Base-by-base conservation (phyloP, 2,113 vertebrate species). In the Bubo blakistoni region DNA sequence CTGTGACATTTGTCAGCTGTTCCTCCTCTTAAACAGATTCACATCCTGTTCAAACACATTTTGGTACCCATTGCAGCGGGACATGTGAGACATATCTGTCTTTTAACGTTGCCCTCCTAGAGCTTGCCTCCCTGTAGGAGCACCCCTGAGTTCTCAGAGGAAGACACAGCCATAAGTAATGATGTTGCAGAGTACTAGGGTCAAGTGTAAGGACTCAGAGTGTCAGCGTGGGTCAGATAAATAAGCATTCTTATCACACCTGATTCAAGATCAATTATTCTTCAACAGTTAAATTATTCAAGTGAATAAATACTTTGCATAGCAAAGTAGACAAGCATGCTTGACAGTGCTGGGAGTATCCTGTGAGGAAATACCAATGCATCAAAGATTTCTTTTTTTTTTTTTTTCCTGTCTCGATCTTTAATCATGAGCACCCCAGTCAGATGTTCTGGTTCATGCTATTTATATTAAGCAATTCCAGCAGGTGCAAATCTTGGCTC, bases 401-500 rank as follows among this genome's bases (percentile, higher is more conserved):
- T 8, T 32, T 70, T 59, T 55, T 36, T 6, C 9, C 13, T 61
- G 18, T 40, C 67, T 55, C 61, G 7, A 22, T 89, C 65, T 81
- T 81, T 95, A 72, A 67, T 79, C 65, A 34, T 40, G n/a, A 92
- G 17, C n/a, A 88, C 7, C 46, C 14, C 59, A 81, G 38, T 79
- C 73, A 84, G 77, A 72, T 87, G 34, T 87, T 92, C 61, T 89
- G 17, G 32, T 94, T 87, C 47, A 67, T 67, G 9, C 59, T 93
- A 61, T 70, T 83, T 92, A 71, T 94, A 83, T 86, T 81, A 70
- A 91, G 42, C 20, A 91, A 36, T 81, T 94, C 55, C 80, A 95
- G 77, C 77, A 95, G 83, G 80, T 96, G 83, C 81, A 84, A 87
- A 47, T 81, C 81, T 91, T 92, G 89, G 77, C 89, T 94, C 42